phyloP scores from a whole-genome alignment of 2,888 invertebrate genomes.

The Maniola hyperantus region DNA sequence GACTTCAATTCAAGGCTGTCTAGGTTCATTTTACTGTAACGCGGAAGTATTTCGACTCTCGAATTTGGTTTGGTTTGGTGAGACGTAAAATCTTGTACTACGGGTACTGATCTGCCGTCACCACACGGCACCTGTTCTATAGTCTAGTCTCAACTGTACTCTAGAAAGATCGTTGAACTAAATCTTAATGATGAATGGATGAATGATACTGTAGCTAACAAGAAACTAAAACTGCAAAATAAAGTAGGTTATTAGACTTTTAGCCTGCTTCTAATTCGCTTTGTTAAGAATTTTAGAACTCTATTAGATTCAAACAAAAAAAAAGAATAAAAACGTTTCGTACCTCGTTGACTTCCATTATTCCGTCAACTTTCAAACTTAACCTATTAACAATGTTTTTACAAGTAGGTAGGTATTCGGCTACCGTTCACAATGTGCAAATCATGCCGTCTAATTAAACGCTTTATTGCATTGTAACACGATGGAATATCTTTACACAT shows the following conservation, averaged over 20 bases:
- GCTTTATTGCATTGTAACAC: conserved; percentile 42
- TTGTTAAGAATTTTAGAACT: conserved; percentile 1
- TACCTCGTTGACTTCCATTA: conserved; percentile 40
- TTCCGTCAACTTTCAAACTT: conserved; percentile 57
- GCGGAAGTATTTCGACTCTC: too few relatives aligned
- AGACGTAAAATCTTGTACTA: too few relatives aligned
- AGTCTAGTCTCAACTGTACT: too few relatives aligned
- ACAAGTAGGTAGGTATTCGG: conserved; percentile 39
- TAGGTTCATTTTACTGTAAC: too few relatives aligned
- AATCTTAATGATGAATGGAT: conserved; percentile 21
- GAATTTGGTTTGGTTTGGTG: too few relatives aligned
- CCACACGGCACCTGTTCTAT: too few relatives aligned
- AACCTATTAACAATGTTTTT: conserved; percentile 62
- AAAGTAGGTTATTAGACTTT: neutral
- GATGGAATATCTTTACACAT: conserved; percentile 29
- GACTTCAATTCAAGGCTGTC: too few relatives aligned
- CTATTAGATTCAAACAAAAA: neutral
- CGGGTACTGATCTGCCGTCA: too few relatives aligned
- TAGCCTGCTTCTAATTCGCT: neutral
- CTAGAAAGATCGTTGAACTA: too few relatives aligned
- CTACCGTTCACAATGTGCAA: conserved; percentile 53
- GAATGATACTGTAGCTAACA: conserved; percentile 12
- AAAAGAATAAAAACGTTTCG: conserved; percentile 16
- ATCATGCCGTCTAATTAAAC: conserved; percentile 66
- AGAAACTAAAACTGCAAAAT: neutral